phyloP scores from a whole-genome alignment of 1,140 invertebrate species.

The Calliphora vicina region DNA sequence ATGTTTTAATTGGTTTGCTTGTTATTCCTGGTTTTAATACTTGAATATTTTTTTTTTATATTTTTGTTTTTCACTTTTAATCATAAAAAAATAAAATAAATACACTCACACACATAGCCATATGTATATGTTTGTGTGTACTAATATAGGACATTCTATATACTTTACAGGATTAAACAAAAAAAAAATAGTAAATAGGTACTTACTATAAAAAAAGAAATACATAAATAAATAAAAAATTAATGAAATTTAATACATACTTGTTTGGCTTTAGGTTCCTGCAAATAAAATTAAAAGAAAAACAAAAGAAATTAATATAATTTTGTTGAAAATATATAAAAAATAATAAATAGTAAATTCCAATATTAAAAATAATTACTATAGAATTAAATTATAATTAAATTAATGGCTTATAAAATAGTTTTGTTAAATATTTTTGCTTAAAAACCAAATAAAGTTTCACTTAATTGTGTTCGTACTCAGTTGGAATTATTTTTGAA shows the following conservation, averaged over 20 bases:
- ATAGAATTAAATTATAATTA: too few species aligned
- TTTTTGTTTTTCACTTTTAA: neutral
- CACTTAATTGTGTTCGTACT: too few species aligned
- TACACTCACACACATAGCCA: neutral
- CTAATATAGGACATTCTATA: neutral
- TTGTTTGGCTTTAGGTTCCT: slow-evolving; percentile 61
- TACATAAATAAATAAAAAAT: slow-evolving; percentile 21
- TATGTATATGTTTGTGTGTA: neutral
- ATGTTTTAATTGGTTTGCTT: slow-evolving; percentile 10
- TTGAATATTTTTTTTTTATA: neutral
- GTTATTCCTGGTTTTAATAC: neutral
- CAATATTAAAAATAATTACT: neutral
- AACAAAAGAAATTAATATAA: slow-evolving; percentile 36
- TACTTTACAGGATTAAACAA: neutral
- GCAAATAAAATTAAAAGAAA: slow-evolving; percentile 47
- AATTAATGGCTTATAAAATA: too few species aligned
- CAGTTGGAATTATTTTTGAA: too few species aligned
- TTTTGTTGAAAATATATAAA: neutral
- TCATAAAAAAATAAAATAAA: neutral
- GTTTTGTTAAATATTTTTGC: too few species aligned
- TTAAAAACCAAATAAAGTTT: too few species aligned
- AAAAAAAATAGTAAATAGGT: neutral
- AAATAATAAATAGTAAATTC: neutral
- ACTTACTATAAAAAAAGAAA: neutral
- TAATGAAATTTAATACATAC: slow-evolving; percentile 50